phyloP scores from a whole-genome alignment of 2,113 vertebrate species.

The Oryzias curvinotus region DNA sequence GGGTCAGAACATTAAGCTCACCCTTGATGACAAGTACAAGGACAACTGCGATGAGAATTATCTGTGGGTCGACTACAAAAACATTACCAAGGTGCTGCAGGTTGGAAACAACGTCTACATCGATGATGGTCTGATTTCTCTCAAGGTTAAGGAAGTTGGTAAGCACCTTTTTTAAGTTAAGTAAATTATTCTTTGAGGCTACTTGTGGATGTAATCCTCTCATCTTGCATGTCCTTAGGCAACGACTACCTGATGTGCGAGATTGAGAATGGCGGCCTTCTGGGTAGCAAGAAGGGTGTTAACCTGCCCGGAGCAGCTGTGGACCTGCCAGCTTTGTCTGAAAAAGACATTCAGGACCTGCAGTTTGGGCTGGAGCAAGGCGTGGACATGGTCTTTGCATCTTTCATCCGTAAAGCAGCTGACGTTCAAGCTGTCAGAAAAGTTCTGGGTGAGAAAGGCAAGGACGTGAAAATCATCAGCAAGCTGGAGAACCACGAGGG shows the following conservation, averaged over 20 bases:
- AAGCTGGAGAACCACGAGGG: conserved; percentile 99
- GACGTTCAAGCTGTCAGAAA: conserved; percentile 93
- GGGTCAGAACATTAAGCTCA: conserved; percentile 85
- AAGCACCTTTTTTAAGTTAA: conserved; percentile 19
- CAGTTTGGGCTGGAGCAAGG: conserved; percentile 93
- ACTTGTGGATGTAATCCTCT: not conserved
- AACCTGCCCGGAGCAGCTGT: conserved; percentile 93
- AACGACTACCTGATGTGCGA: conserved; percentile 83
- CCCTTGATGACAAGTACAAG: conserved; percentile 86
- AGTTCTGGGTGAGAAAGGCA: conserved; percentile 93
- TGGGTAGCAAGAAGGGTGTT: conserved; percentile 98
- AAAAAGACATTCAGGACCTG: conserved; percentile 94
- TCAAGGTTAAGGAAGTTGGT: conserved; percentile 90
- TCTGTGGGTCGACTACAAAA: conserved; percentile 98
- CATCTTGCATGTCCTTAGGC: conserved; percentile 69
- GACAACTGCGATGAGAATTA: conserved; percentile 89
- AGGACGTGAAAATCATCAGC: conserved; percentile 97
- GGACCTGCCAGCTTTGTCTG: conserved; percentile 90
- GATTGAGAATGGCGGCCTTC: conserved; percentile 87
- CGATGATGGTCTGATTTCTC: conserved; percentile 95
- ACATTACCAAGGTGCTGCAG: conserved; percentile 89
- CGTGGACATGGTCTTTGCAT: conserved; percentile 97
- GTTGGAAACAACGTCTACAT: conserved; percentile 86
- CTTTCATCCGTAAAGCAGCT: conserved; percentile 94
- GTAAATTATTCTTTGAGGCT: not conserved